Conservation (phyloP, 1,140 invertebrate genomes). For the Odontomachus brunneus region DNA sequence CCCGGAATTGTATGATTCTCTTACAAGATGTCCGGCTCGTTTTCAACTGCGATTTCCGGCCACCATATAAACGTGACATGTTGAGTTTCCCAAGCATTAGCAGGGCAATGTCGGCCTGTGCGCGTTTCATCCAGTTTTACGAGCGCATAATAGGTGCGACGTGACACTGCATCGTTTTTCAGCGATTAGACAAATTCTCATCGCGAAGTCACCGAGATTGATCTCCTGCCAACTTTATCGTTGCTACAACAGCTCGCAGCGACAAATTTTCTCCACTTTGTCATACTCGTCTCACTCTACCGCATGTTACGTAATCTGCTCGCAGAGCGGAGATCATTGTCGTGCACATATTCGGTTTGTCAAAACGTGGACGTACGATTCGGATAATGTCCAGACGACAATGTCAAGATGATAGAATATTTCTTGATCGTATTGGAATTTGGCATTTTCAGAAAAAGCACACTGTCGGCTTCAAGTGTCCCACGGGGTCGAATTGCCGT, state of each 20-base stretch:
- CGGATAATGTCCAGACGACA: neutral
- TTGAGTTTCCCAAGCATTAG: neutral
- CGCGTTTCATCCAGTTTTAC: neutral
- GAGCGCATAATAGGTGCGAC: neutral
- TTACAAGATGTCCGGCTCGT: conserved; percentile 6
- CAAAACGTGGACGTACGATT: neutral
- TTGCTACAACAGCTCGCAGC: neutral
- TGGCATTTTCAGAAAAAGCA: conserved; percentile 94
- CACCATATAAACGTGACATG: neutral
- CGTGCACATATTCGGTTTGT: neutral
- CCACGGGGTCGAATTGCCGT: conserved; percentile 94
- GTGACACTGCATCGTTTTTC: neutral
- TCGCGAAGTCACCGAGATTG: neutral
- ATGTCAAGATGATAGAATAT: neutral
- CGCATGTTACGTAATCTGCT: too few relatives aligned
- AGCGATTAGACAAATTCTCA: neutral
- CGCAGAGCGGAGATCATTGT: too few relatives aligned
- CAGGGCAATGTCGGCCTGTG: neutral
- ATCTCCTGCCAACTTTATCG: neutral
- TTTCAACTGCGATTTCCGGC: neutral
- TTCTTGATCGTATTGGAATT: conserved; percentile 18
- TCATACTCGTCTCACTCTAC: too few relatives aligned
- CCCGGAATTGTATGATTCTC: neutral
- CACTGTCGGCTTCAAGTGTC: conserved; percentile 98
- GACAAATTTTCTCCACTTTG: neutral